phyloP scores from a whole-genome alignment of 2,797 vertebrate genomes.

The Lutjanus campechanus region DNA sequence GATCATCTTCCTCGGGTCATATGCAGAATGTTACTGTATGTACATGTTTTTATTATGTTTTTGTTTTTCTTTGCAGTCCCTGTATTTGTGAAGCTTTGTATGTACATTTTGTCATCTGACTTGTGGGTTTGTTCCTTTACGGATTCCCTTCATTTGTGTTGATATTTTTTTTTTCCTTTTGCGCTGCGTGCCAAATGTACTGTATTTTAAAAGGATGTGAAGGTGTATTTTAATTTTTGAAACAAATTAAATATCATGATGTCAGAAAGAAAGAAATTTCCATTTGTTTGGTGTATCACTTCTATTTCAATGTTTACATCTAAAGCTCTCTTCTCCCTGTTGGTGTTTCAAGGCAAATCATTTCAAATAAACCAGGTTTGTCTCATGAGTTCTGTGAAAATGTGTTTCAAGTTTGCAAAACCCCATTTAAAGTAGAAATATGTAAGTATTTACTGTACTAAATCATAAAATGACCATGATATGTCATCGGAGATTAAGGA shows the following conservation, averaged over 20 bases:
- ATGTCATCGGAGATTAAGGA: too few relatives aligned
- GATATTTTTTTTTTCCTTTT: slow-evolving; percentile 77
- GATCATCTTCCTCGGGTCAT: slow-evolving; percentile 59
- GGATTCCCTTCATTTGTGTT: slow-evolving; percentile 89
- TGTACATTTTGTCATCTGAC: slow-evolving; percentile 88
- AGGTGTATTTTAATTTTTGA: slow-evolving; percentile 91
- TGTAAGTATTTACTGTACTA: too few relatives aligned
- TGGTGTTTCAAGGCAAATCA: neutral
- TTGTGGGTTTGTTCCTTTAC: slow-evolving; percentile 69
- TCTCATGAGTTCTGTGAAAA: neutral
- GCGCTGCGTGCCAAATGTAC: slow-evolving; percentile 97
- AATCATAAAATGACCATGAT: too few relatives aligned
- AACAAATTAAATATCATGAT: slow-evolving; percentile 94
- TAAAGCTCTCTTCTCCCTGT: neutral
- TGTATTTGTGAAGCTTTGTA: slow-evolving; percentile 91
- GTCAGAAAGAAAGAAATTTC: slow-evolving; percentile 72
- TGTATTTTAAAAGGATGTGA: slow-evolving; percentile 97
- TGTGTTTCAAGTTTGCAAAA: neutral
- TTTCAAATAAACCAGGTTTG: neutral
- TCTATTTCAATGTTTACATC: neutral
- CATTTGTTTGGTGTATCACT: neutral
- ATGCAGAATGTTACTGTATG: slow-evolving; percentile 64
- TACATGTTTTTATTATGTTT: slow-evolving; percentile 70
- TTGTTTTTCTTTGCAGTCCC: slow-evolving; percentile 73
- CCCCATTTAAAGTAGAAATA: neutral